These are phyloP conservation scores for Camponotus vicinus DNA, from an alignment of 1,140 invertebrate genomes.

Conservation along the genomic window DNA sequence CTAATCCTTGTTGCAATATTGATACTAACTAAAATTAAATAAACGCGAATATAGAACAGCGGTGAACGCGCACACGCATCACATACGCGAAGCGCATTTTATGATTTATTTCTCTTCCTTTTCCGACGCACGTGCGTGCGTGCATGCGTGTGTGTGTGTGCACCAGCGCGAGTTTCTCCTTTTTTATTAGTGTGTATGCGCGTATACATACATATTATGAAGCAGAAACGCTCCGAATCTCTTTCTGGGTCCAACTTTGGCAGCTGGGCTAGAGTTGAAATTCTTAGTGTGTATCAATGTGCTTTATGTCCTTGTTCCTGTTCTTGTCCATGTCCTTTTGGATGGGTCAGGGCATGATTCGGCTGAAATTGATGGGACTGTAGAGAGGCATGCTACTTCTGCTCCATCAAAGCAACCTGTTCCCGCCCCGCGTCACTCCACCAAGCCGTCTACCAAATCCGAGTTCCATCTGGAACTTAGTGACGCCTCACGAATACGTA, in stretches of 20 bases:
- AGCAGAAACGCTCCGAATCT: conserved; percentile 74
- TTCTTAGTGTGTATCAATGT: conserved; percentile 86
- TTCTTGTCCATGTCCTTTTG: conserved; percentile 86
- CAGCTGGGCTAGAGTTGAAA: conserved; percentile 82
- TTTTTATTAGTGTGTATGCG: conserved; percentile 51
- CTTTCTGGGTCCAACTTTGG: conserved; percentile 77
- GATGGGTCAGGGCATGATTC: conserved; percentile 86
- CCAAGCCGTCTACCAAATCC: conserved; percentile 79
- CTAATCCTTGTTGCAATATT: conserved; percentile 82
- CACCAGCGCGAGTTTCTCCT: conserved; percentile 39
- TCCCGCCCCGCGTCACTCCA: conserved; percentile 82
- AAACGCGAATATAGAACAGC: conserved; percentile 63
- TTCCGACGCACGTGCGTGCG: neutral
- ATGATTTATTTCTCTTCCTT: too few relatives aligned
- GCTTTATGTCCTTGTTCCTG: conserved; percentile 86
- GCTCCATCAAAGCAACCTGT: conserved; percentile 84
- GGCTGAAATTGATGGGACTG: conserved; percentile 86
- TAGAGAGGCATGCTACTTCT: conserved; percentile 86
- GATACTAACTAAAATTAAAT: conserved; percentile 78
- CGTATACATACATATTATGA: conserved; percentile 67
- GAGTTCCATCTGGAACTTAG: conserved; percentile 82
- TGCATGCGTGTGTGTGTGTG: conserved; percentile 64
- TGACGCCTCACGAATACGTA: conserved; percentile 67
- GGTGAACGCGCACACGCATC: conserved; percentile 66
- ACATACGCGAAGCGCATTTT: conserved; percentile 33